phyloP scores from a whole-genome alignment of 2,888 invertebrate species.

The Alcis repandata region DNA sequence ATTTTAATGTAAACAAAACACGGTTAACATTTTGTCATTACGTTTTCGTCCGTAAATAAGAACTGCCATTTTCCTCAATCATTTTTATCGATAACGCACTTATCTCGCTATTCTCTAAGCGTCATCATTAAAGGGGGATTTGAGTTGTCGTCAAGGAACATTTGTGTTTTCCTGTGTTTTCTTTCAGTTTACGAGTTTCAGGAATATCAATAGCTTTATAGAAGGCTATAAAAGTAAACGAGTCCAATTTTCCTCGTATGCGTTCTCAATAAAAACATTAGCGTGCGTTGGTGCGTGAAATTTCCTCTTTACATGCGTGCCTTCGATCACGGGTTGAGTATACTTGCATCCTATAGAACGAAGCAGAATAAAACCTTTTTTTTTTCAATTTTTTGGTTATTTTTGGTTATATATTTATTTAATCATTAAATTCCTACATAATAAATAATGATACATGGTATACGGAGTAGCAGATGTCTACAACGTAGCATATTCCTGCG shows the following conservation, averaged over 20 bases:
- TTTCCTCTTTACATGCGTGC: slow-evolving; percentile 58
- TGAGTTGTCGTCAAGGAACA: slow-evolving; percentile 44
- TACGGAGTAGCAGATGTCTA: not conserved
- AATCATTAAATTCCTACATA: not conserved
- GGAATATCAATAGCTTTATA: slow-evolving; percentile 61
- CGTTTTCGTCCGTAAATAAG: slow-evolving; percentile 29
- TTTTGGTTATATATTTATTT: not conserved
- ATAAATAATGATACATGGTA: too few species aligned
- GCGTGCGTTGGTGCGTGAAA: slow-evolving; percentile 62
- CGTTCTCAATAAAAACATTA: slow-evolving; percentile 69
- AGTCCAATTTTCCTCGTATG: slow-evolving; percentile 60
- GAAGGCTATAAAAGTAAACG: slow-evolving; percentile 58
- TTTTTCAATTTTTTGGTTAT: too few species aligned
- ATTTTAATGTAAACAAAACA: slow-evolving; percentile 1
- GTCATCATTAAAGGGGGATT: slow-evolving; percentile 46
- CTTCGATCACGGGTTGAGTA: slow-evolving; percentile 24
- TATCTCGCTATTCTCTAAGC: slow-evolving; percentile 43
- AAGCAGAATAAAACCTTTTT: not conserved
- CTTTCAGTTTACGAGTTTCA: slow-evolving; percentile 42
- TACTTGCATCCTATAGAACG: slow-evolving; percentile 1
- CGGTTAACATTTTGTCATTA: slow-evolving; percentile 22
- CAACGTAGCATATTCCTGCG: too few species aligned
- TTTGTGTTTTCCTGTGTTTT: slow-evolving; percentile 44
- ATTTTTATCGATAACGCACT: slow-evolving; percentile 39
- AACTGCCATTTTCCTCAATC: slow-evolving; percentile 37